phyloP scores from a whole-genome alignment of 2,888 invertebrate genomes.

The Spialia ferax region DNA sequence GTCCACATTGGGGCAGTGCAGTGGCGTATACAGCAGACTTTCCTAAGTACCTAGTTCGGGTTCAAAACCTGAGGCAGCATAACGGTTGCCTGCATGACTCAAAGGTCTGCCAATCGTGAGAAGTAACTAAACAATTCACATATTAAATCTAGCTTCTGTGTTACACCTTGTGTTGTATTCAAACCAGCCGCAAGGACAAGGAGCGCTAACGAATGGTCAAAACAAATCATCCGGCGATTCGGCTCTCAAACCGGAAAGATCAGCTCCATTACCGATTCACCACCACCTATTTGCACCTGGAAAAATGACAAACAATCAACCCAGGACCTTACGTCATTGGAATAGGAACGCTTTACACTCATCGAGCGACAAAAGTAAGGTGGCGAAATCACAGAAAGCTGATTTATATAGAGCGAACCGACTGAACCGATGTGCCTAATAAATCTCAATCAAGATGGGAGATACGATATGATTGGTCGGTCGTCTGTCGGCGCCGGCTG shows the following conservation, averaged over 20 bases:
- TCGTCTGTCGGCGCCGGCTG: slow-evolving; percentile 66
- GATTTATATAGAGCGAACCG: slow-evolving; percentile 66
- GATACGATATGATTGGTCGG: slow-evolving; percentile 70
- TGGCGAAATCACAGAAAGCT: slow-evolving; percentile 58
- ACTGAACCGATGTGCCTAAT: slow-evolving; percentile 70
- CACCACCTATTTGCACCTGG: slow-evolving; percentile 1
- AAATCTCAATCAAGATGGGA: slow-evolving; percentile 83
- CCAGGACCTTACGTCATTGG: slow-evolving; percentile 41
- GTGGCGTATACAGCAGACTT: no score
- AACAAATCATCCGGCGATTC: slow-evolving; percentile 64
- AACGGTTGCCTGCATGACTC: no score
- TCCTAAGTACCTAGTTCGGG: no score
- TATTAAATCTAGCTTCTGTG: slow-evolving; percentile 22
- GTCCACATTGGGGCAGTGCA: no score
- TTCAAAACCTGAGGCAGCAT: no score
- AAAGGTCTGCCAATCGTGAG: neutral
- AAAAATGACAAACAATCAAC: slow-evolving; percentile 26
- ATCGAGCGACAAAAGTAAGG: slow-evolving; percentile 45
- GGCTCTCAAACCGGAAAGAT: slow-evolving; percentile 58
- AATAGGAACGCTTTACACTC: slow-evolving; percentile 38
- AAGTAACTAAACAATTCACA: neutral
- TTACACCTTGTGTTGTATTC: slow-evolving; percentile 24
- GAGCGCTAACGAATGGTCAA: slow-evolving; percentile 67
- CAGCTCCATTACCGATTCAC: slow-evolving; percentile 49
- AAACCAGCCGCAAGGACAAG: slow-evolving; percentile 49